Percentiles rank a stretch among this genome's conserved stretches.
phyloP scores from a whole-genome alignment of 2,113 vertebrate genomes.

The Brevimyrus niger region DNA sequence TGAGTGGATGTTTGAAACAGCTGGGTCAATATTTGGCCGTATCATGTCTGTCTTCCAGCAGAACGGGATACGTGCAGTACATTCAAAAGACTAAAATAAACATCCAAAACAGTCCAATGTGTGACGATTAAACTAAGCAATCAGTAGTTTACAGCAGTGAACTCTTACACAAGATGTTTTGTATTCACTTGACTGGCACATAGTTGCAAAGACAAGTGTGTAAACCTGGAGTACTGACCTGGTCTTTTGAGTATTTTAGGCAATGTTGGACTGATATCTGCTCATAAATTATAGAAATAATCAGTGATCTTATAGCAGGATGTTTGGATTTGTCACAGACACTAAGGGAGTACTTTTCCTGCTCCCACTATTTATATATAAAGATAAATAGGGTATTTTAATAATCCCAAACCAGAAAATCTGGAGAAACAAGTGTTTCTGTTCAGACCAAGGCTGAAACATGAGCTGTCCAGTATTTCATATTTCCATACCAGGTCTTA shows the following conservation, averaged over 20 bases:
- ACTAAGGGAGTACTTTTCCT: neutral
- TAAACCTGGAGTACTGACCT: neutral
- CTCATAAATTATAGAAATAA: neutral
- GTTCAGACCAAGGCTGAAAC: conserved; percentile 31
- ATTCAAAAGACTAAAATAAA: neutral
- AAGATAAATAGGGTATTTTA: conserved; percentile 23
- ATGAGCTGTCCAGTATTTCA: conserved; percentile 35
- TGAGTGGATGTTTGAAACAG: neutral
- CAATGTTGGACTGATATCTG: neutral
- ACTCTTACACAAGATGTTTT: neutral
- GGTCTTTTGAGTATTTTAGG: neutral
- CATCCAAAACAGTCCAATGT: neutral
- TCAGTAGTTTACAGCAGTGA: neutral
- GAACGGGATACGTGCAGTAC: neutral
- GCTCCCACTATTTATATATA: neutral
- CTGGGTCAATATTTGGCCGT: neutral
- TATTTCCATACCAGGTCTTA: conserved; percentile 28
- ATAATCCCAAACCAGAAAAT: conserved; percentile 22
- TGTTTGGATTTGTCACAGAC: neutral
- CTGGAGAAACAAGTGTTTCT: conserved; percentile 15
- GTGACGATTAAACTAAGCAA: neutral
- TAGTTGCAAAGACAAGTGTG: neutral
- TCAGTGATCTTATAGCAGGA: neutral
- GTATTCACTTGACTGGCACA: neutral
- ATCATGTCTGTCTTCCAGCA: neutral